Evolutionary conservation across 2,113 vertebrate genomes (phyloP), one percentile per base, ranked within the genome.

Genomic region (Atrichornis clamosus): DNA sequence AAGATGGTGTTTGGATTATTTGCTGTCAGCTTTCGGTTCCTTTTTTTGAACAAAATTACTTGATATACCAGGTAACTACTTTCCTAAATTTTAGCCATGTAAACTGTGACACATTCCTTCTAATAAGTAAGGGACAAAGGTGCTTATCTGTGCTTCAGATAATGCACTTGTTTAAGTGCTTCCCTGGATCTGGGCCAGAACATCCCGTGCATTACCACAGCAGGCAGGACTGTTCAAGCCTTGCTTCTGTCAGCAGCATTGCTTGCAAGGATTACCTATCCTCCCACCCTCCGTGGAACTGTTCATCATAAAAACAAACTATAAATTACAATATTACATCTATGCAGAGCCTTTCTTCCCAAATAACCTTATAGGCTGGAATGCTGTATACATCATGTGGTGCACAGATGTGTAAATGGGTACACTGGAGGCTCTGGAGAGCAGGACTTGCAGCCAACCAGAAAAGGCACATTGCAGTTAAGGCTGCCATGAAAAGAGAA

Each of bases 181-280:
- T 49, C 47, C 42, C 53, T 53, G 91, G 76, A 68, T 33, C 13
- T 26, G 13, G 23, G 82, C 70, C 85, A 68, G 75, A 50, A 39
- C 8, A 37, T 18, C n/a, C 35, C 0, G 0, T 44, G 7, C 39
- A 42, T 75, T 39, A 4, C 20, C 20, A 27, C 64, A 65, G 14
- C 32, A 7, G 47, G 87, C 28, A 62, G 27, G 13, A 6, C 32
- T 21, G 14, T 4, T 70, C 32, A 11, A 4, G 62, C 32, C 39
- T 79, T 55, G 23, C 28, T 82, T 68, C 52, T 78, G 52, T n/a
- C 3, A 3, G 53, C 63, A 52, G 55, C 37, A 9, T 9, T 22
- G 11, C 60, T 55, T 42, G 12, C 23, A 56, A 6, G 30, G 53
- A 56, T 50, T 44, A 53, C 32, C 24, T 30, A 9, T 32, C 67